These are phyloP conservation scores for Cariama cristata DNA, from an alignment of 2,113 vertebrate species.

Conservation along the genomic window DNA sequence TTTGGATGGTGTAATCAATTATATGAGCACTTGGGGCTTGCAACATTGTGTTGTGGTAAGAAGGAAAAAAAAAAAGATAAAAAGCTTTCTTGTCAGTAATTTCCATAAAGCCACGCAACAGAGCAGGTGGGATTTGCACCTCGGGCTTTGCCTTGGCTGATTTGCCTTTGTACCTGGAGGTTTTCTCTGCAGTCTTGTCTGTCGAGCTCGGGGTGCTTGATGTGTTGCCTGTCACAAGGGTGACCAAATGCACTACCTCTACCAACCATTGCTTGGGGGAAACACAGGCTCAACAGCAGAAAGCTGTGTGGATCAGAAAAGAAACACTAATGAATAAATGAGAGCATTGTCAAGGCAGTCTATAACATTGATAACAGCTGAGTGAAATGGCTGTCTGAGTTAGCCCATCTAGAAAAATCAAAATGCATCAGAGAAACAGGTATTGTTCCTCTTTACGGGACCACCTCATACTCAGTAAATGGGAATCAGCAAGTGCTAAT, in stretches of 20 bases:
- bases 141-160: not conserved
- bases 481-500: not conserved
- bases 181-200: not conserved
- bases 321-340: not conserved
- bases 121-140: not conserved
- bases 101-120: not conserved
- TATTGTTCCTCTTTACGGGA: not conserved
- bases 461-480: not conserved
- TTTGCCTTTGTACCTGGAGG: not conserved
- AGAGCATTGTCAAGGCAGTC: not conserved
- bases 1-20: not conserved
- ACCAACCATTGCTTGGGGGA: not conserved
- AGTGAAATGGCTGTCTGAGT: not conserved
- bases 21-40: not conserved
- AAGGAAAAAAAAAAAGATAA: not conserved
- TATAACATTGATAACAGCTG: not conserved
- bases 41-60: not conserved
- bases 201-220: not conserved
- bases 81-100: not conserved
- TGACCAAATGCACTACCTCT: not conserved
- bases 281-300: not conserved
- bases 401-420: not conserved
- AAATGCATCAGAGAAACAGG: not conserved
- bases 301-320: not conserved
- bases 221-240: not conserved